Evolutionary conservation across 2,888 invertebrate genomes (phyloP).

Genomic region (Meteorus colon): DNA sequence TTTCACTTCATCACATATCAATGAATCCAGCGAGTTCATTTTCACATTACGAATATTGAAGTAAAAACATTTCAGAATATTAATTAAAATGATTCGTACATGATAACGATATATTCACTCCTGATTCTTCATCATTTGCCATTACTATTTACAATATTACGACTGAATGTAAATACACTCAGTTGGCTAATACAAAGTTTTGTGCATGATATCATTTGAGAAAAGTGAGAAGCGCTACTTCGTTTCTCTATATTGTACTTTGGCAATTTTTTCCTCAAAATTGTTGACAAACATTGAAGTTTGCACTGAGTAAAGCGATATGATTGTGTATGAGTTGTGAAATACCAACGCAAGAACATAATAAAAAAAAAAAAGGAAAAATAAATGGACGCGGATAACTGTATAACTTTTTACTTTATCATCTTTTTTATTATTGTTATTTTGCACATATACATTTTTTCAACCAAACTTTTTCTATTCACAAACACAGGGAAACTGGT

Average conservation of each 20-base stretch:
- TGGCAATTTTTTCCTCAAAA: not conserved
- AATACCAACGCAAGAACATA: not conserved
- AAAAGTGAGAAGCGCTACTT: not conserved
- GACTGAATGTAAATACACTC: not conserved
- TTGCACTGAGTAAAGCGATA: not conserved
- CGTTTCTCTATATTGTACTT: not conserved
- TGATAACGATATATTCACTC: too few species aligned
- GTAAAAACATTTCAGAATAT: too few species aligned
- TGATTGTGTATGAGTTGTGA: not conserved
- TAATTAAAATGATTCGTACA: slow-evolving; percentile 6
- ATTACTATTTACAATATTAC: not conserved
- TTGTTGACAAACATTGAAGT: not conserved
- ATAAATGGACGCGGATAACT: not conserved
- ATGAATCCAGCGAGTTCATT: too few species aligned
- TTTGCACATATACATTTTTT: not conserved
- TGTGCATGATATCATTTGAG: not conserved
- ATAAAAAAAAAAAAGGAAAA: not conserved
- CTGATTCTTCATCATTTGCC: not conserved
- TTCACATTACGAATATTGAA: not conserved
- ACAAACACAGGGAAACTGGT: too few species aligned
- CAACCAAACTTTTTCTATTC: not conserved
- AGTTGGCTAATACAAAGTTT: not conserved
- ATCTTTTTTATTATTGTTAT: not conserved
- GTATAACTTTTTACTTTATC: not conserved
- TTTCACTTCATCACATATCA: too few species aligned